Percentiles rank a stretch among this genome's conserved stretches.
phyloP scores from a whole-genome alignment of 2,113 vertebrate species.

The Tragelaphus scriptus region DNA sequence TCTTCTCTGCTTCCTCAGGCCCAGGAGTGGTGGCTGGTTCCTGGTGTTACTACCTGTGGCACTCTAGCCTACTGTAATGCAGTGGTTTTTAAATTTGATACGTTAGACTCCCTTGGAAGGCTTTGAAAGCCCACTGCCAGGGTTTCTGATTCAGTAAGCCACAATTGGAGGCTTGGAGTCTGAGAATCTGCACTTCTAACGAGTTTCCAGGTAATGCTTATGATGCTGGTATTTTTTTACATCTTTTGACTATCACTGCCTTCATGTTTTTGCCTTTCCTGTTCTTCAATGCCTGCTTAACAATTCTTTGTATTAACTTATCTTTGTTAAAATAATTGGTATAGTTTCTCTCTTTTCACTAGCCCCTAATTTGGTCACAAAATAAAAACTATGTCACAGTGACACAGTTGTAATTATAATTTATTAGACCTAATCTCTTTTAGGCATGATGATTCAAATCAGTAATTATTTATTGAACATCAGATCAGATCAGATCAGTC shows the following conservation, averaged over 20 bases:
- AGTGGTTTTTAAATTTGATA: neutral
- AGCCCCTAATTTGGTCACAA: neutral
- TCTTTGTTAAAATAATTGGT: neutral
- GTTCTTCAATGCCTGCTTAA: neutral
- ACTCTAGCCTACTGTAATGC: neutral
- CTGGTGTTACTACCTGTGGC: neutral
- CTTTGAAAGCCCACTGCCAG: neutral
- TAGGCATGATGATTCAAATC: neutral
- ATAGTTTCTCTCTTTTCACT: neutral
- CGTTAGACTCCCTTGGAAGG: neutral
- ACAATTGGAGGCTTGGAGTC: neutral
- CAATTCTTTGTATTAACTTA: neutral
- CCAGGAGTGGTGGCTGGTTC: neutral
- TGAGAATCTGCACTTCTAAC: neutral
- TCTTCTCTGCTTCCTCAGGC: neutral
- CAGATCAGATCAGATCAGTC: too few species aligned
- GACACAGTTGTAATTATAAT: neutral
- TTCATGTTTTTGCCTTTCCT: neutral
- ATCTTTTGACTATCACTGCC: neutral
- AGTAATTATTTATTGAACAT: too few species aligned
- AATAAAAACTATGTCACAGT: neutral
- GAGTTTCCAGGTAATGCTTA: neutral
- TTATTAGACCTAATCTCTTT: neutral
- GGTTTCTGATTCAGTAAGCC: neutral
- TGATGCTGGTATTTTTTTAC: neutral